Percentiles rank a stretch among this genome's conserved stretches.
Conservation (phyloP, 2,888 invertebrate genomes). For the Barypeithes pellucidus region DNA sequence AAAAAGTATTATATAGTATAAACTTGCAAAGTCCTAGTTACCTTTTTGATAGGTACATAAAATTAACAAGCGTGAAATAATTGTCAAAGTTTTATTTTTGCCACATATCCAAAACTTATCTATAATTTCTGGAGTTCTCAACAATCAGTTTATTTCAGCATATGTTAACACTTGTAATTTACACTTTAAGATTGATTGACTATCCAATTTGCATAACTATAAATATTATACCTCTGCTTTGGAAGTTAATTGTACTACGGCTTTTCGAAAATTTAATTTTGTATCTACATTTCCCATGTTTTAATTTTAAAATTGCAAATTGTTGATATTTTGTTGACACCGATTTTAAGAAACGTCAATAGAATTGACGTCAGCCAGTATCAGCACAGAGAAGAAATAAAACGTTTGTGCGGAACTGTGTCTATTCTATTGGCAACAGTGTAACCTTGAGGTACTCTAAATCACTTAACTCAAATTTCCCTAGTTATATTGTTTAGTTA, state of each 20-base stretch:
- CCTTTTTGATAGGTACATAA: not conserved
- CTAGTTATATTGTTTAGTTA: too few relatives aligned
- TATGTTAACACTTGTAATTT: constrained; percentile 30
- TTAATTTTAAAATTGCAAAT: constrained; percentile 6
- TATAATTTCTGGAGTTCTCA: constrained; percentile 11
- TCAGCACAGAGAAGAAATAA: too few relatives aligned
- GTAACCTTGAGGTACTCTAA: not conserved
- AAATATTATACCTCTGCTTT: constrained; percentile 87
- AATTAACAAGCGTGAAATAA: not conserved
- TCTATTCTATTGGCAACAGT: constrained; percentile 8
- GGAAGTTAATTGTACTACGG: constrained; percentile 96
- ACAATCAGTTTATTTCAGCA: constrained; percentile 32
- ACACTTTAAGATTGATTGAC: not conserved
- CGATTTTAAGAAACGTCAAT: constrained; percentile 19
- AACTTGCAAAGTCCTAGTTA: not conserved
- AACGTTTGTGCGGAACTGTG: not conserved
- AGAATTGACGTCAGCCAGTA: constrained; percentile 29
- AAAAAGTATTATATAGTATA: constrained; percentile 50
- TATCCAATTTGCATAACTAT: constrained; percentile 20
- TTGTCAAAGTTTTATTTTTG: constrained; percentile 13
- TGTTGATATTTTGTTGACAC: constrained; percentile 40
- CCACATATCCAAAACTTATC: constrained; percentile 41
- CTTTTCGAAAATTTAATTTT: constrained; percentile 97
- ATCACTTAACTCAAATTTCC: not conserved
- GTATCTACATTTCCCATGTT: constrained; percentile 98